Percentiles rank a stretch among this genome's conserved stretches.
These are phyloP conservation scores for Petrocephalus zakoni DNA, from an alignment of 2,113 vertebrate species.

Conservation along the genomic window DNA sequence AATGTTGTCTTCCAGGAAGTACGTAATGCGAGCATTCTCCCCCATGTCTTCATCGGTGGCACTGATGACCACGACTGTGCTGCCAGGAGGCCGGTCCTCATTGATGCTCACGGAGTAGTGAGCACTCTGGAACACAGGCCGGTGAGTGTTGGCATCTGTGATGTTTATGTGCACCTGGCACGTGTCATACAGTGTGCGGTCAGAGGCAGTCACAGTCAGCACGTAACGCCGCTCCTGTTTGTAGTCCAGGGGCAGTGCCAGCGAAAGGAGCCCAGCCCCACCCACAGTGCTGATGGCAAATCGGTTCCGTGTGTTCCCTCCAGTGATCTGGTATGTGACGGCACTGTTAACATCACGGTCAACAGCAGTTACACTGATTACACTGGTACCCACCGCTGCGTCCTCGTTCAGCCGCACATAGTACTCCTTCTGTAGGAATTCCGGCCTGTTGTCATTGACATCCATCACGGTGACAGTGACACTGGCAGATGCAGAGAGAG, in stretches of 20 bases:
- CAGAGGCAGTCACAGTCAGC: slow-evolving; percentile 86
- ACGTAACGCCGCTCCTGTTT: slow-evolving; percentile 95
- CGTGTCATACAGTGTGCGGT: slow-evolving; percentile 89
- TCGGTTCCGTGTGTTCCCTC: slow-evolving; percentile 92
- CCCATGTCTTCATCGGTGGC: slow-evolving; percentile 94
- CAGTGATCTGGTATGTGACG: slow-evolving; percentile 94
- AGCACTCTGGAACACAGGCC: slow-evolving; percentile 92
- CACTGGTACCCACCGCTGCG: slow-evolving; percentile 83
- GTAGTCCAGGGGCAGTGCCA: slow-evolving; percentile 91
- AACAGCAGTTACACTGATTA: slow-evolving; percentile 82
- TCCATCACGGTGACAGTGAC: slow-evolving; percentile 95
- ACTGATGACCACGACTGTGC: slow-evolving; percentile 90
- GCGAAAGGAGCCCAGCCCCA: slow-evolving; percentile 79
- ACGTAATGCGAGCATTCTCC: slow-evolving; percentile 90
- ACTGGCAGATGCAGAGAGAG: slow-evolving; percentile 88
- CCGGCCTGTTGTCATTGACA: slow-evolving; percentile 92
- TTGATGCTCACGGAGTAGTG: slow-evolving; percentile 92
- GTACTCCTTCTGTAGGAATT: slow-evolving; percentile 91
- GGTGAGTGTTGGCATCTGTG: slow-evolving; percentile 92
- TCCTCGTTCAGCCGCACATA: slow-evolving; percentile 91
- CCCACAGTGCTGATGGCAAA: slow-evolving; percentile 93
- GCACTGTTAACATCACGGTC: slow-evolving; percentile 94
- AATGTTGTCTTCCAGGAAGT: slow-evolving; percentile 89
- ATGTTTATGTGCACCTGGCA: slow-evolving; percentile 95
- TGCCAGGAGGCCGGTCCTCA: slow-evolving; percentile 84